A percentile compares a stretch with the other conserved stretches of the same genome.
phyloP scores from a whole-genome alignment of 1,140 invertebrate genomes.

The Manduca sexta region DNA sequence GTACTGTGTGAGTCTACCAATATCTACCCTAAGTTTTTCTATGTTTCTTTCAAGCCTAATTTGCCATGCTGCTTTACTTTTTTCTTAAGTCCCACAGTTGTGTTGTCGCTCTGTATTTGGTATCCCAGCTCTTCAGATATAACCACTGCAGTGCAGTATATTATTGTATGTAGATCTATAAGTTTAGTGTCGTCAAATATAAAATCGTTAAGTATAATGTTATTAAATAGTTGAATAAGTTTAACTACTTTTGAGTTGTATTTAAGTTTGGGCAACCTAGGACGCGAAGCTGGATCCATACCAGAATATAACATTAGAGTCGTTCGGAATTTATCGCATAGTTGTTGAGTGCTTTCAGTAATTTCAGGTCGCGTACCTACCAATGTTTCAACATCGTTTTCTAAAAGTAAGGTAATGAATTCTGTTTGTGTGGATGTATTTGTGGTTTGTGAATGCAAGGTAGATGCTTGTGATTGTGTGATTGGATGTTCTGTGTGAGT shows the following conservation, averaged over 20 bases:
- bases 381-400: too few relatives aligned
- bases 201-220: too few relatives aligned
- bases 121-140: conserved; percentile 14
- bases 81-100: neutral
- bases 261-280: conserved; percentile 14
- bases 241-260: conserved; percentile 3
- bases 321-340: conserved; percentile 11
- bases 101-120: conserved; percentile 4
- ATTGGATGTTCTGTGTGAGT: too few relatives aligned
- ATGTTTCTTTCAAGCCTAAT: neutral
- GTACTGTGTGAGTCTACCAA: conserved; percentile 7
- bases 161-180: conserved; percentile 1
- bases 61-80: conserved; percentile 6
- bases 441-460: too few relatives aligned
- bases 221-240: too few relatives aligned
- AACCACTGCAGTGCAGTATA: conserved; percentile 7
- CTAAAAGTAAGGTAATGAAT: too few relatives aligned
- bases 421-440: too few relatives aligned
- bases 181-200: too few relatives aligned
- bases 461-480: too few relatives aligned
- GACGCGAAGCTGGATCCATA: conserved; percentile 12
- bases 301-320: conserved; percentile 12
- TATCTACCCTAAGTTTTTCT: too few relatives aligned
- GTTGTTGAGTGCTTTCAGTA: too few relatives aligned
- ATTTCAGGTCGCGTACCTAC: too few relatives aligned